Percentiles rank a stretch among this genome's conserved stretches.
These are phyloP conservation scores for Hemicentrotus pulcherrimus DNA, from an alignment of 35 echinoderm and acorn worm species.

Conservation along the genomic window DNA sequence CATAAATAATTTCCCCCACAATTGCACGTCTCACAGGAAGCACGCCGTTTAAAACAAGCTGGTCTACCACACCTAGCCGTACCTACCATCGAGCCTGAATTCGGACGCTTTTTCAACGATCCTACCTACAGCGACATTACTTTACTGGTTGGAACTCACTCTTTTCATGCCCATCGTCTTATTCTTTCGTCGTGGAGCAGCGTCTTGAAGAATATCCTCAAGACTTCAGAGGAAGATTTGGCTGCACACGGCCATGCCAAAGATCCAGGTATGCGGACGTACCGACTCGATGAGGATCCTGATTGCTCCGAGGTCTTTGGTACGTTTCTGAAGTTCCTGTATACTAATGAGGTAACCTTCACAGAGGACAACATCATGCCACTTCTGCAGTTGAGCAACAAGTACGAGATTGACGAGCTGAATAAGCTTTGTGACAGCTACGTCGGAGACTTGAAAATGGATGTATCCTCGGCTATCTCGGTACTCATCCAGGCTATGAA, in stretches of 20 bases:
- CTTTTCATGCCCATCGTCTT: conserved; percentile 65
- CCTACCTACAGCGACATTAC: conserved; percentile 67
- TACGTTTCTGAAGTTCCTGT: conserved; percentile 75
- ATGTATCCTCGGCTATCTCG: conserved; percentile 37
- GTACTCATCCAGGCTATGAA: conserved; percentile 13
- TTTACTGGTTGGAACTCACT: conserved; percentile 50
- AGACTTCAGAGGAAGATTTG: not conserved
- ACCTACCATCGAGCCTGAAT: not conserved
- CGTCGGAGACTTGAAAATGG: conserved; percentile 48
- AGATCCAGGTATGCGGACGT: not conserved
- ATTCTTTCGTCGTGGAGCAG: conserved; percentile 80
- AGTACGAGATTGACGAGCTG: conserved; percentile 64
- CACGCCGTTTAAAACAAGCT: not conserved
- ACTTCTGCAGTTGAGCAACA: conserved; percentile 66
- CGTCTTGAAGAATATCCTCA: conserved; percentile 63
- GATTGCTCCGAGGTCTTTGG: conserved; percentile 73
- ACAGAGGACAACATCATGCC: conserved; percentile 55
- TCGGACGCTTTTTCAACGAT: conserved; percentile 58
- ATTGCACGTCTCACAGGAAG: not conserved
- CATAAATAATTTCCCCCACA: too few relatives aligned
- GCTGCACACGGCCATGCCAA: not conserved
- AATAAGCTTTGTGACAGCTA: conserved; percentile 69
- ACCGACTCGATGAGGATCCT: conserved; percentile 54
- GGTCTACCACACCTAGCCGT: not conserved
- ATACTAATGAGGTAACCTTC: conserved; percentile 63